A percentile compares a stretch with the other conserved stretches of the same genome.
Evolutionary conservation across 2,113 vertebrate genomes (phyloP).

Genomic region (Sigmodon hispidus): DNA sequence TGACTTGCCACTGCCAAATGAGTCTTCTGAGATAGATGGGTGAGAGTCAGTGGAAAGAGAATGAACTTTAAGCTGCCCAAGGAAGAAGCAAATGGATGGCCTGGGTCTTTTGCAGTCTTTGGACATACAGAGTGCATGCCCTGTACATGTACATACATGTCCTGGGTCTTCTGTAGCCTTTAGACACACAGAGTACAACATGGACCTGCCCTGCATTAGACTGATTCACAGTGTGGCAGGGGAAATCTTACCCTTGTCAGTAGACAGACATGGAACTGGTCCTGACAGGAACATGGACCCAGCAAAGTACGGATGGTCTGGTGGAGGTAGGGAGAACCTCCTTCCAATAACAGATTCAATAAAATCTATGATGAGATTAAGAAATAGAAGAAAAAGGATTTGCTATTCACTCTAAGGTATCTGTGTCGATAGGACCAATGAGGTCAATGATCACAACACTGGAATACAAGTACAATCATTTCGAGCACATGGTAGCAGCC

Average conservation of each 20-base stretch:
- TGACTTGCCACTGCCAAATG: neutral
- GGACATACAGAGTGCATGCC: neutral
- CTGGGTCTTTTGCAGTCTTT: neutral
- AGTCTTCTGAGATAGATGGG: neutral
- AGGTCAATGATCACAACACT: neutral
- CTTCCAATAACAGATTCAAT: conserved; percentile 39
- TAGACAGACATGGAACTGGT: neutral
- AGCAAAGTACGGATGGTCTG: neutral
- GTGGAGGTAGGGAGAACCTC: fast-evolving
- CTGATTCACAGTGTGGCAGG: no score
- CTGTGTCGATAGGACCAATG: neutral
- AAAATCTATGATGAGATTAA: conserved; percentile 40
- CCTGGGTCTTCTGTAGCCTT: no score
- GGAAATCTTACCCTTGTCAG: neutral
- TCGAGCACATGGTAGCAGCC: neutral
- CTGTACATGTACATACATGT: no score
- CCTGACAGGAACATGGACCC: neutral
- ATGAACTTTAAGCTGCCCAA: neutral
- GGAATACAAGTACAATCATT: conserved; percentile 44
- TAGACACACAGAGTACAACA: no score
- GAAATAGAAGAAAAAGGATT: neutral
- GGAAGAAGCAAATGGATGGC: no score
- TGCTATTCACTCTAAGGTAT: neutral
- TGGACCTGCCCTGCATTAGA: neutral
- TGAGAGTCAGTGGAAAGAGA: no score